Percentiles rank a stretch among this genome's conserved stretches.
phyloP scores from a whole-genome alignment of 2,797 vertebrate species.

The Eulemur albifrons region DNA sequence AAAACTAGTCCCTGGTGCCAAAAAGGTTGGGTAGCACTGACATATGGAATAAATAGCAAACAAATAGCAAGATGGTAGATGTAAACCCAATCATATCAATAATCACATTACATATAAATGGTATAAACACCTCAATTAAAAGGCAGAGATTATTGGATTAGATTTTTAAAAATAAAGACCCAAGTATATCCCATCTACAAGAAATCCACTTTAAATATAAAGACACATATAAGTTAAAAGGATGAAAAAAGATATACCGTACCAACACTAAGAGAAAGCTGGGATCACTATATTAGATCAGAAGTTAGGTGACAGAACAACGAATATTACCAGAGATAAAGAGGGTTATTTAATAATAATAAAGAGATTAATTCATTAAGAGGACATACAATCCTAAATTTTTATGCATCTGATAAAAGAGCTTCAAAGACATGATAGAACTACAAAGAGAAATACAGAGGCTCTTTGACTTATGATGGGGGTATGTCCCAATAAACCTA shows the following conservation, averaged over 20 bases:
- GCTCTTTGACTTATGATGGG: not conserved
- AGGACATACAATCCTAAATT: not conserved
- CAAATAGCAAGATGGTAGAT: not conserved
- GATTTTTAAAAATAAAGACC: not conserved
- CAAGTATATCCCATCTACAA: not conserved
- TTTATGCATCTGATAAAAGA: not conserved
- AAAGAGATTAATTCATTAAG: not conserved
- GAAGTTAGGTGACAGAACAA: slow-evolving; percentile 19
- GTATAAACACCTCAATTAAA: not conserved
- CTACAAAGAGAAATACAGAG: not conserved
- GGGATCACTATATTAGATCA: not conserved
- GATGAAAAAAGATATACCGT: not conserved
- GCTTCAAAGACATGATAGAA: not conserved
- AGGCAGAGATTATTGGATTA: not conserved
- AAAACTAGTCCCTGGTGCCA: no score
- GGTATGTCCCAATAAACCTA: not conserved
- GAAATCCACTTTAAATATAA: not conserved
- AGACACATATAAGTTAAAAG: not conserved
- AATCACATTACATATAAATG: not conserved
- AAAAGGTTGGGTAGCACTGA: no score
- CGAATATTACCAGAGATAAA: not conserved
- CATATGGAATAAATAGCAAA: not conserved
- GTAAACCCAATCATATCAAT: not conserved
- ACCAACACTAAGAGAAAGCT: not conserved
- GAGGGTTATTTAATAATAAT: not conserved